A percentile compares a stretch with the other conserved stretches of the same genome.
These are phyloP conservation scores for Drosophila micromelanica DNA, from an alignment of 1,140 invertebrate species.

Conservation along the genomic window DNA sequence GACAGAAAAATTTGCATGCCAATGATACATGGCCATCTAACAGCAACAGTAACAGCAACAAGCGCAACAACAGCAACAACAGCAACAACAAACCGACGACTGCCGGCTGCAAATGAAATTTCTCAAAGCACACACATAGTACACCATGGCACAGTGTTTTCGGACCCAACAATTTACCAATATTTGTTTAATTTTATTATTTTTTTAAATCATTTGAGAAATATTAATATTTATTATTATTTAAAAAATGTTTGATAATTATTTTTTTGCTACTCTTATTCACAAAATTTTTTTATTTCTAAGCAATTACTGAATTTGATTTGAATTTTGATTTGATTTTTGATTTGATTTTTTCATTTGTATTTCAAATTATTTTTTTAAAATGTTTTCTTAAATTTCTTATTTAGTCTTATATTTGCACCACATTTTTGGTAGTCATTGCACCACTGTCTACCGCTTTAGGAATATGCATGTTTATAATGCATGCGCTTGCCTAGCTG, in stretches of 20 bases:
- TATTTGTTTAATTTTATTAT: too few relatives aligned
- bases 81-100: constrained; percentile 5
- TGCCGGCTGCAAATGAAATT: constrained; percentile 22
- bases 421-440: background rate
- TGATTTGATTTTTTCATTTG: too few relatives aligned
- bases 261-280: too few relatives aligned
- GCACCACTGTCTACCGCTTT: constrained; percentile 23
- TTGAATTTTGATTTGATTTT: too few relatives aligned
- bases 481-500: constrained; percentile 42
- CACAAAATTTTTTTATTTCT: too few relatives aligned
- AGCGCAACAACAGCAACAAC: background rate
- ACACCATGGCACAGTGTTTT: constrained; percentile 22
- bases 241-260: too few relatives aligned
- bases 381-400: background rate
- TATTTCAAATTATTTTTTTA: too few relatives aligned
- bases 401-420: background rate
- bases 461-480: constrained; percentile 52
- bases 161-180: background rate
- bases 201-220: too few relatives aligned
- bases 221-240: background rate
- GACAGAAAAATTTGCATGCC: constrained; percentile 66
- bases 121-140: constrained; percentile 16
- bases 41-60: constrained; percentile 8
- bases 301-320: too few relatives aligned
- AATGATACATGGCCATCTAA: constrained; percentile 64